Base-by-base conservation (phyloP, 2,113 vertebrate genomes). In the Pluvianellus socialis region DNA sequence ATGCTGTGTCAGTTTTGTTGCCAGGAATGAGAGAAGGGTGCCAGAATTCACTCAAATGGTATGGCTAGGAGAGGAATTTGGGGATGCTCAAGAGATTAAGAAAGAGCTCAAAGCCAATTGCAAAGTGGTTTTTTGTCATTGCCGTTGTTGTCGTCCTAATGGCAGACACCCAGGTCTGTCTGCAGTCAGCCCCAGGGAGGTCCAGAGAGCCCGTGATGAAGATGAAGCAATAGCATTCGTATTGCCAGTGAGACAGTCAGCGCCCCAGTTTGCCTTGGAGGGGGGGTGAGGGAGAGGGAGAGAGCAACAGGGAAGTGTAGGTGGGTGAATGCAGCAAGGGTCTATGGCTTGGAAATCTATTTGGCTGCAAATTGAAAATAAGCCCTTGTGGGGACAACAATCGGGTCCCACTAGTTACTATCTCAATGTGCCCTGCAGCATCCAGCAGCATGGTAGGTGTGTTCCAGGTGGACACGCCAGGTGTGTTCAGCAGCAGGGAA, bases 331-430 rank as follows among this genome's bases (percentile, higher is more conserved):
- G 93, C 96, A 96, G 95, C 94, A 0, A 96, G 93, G 92, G 86
- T 96, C 96, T 98, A 98, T 97, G 97, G 97, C 97, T 98, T 97
- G 95, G 95, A 97, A 96, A 94, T 97, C 94, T 98, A 97, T 97
- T 98, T 98, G 97, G 97, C 95, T 98, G 96, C 95, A 97, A 97
- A 96, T 91, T 96, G 96, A 97, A 97, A 95, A 95, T 97, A 98
- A 98, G 97, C 97, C 97, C 97, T 98, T 98, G 96, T 96, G 93
- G 97, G 97, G 97, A 98, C 97, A 16, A 94, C 86, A 73, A 9
- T 86, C 8, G 11, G 66, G 96, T 97, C 97, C 97, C 97, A 94
- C 96, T 97, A 97, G 94, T 97, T 96, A 93, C 94, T 96, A 95
- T 91, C 95, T 97, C 89, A 68, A 3, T 95, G 95, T 97, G 95